Conservation (phyloP, 2,797 vertebrate genomes). For the Florisuga fusca region DNA sequence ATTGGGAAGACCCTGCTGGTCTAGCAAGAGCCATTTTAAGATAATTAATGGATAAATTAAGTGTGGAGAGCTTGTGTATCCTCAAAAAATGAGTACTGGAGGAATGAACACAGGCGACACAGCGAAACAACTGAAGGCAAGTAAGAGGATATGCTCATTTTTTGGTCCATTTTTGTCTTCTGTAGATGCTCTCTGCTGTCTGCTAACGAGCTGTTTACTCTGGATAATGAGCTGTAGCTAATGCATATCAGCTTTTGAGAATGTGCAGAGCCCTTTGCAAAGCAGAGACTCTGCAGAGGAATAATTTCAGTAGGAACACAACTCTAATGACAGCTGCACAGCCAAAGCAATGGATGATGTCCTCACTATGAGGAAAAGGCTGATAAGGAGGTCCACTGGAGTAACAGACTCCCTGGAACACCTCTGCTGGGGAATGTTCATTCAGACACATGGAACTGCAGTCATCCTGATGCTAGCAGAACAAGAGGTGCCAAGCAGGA, state of each 20-base stretch:
- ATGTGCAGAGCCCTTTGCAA: neutral
- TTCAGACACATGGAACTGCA: neutral
- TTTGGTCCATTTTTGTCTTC: neutral
- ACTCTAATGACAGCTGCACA: neutral
- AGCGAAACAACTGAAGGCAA: accelerated
- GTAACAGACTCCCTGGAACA: neutral
- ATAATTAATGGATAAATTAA: accelerated
- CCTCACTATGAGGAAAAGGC: neutral
- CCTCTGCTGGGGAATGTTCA: neutral
- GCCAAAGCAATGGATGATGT: neutral
- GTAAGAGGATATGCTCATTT: neutral
- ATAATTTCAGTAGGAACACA: neutral
- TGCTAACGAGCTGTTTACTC: neutral
- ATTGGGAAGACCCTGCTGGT: neutral
- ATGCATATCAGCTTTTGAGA: neutral
- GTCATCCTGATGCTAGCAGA: neutral
- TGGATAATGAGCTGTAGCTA: neutral
- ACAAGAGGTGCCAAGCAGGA: neutral
- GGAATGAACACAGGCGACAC: accelerated
- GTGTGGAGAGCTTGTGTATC: neutral
- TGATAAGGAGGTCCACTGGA: too few species aligned
- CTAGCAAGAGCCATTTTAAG: neutral
- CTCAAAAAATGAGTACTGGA: neutral
- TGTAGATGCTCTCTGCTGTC: neutral
- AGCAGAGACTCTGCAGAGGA: neutral